Evolutionary conservation across 2,113 vertebrate species (phyloP), one percentile per base, ranked within the genome.

Genomic region (Cottus gobio): DNA sequence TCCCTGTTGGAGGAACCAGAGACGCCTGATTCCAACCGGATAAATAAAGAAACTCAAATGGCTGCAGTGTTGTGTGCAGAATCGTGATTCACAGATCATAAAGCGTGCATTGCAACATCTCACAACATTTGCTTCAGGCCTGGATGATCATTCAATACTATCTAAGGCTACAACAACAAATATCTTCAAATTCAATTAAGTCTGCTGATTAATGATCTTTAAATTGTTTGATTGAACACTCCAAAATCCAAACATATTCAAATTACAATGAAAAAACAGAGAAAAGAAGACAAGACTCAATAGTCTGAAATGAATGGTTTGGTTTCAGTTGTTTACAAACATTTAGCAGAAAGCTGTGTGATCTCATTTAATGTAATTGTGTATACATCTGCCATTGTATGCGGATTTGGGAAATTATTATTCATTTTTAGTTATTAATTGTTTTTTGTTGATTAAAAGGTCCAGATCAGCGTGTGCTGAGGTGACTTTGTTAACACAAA

Each of bases 1-100:
- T 61, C 56, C n/a, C 54, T 52, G 42, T 15, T 65, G 64, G 68
- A 81, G 58, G 7, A 72, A 68, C 66, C 4, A 48, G 28, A 13
- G 24, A 65, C 1, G 52, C 5, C 56, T 42, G 63, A 77, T 74
- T 34, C 44, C 4, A 44, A 10, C 22, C 11, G 48, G 18, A 70
- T 60, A 39, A 24, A 60, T n/a, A 60, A 71, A 22, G 44, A 0
- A 65, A 37, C n/a, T 71, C 26, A 71, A 39, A 61, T 28, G n/a
- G 71, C 8, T 50, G 11, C 56, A 13, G n/a, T 44, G 60, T n/a
- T 31, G 15, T 28, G n/a, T 37, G 3, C 3, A 54, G 2, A 15
- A 56, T 7, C 3, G 2, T 52, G 28, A 56, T 56, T 10, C 28
- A 30, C 15, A 8, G 52, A 30, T 57, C 22, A 30, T 13, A 28